Conservation (phyloP, 2,113 vertebrate species). For the Excalfactoria chinensis region DNA sequence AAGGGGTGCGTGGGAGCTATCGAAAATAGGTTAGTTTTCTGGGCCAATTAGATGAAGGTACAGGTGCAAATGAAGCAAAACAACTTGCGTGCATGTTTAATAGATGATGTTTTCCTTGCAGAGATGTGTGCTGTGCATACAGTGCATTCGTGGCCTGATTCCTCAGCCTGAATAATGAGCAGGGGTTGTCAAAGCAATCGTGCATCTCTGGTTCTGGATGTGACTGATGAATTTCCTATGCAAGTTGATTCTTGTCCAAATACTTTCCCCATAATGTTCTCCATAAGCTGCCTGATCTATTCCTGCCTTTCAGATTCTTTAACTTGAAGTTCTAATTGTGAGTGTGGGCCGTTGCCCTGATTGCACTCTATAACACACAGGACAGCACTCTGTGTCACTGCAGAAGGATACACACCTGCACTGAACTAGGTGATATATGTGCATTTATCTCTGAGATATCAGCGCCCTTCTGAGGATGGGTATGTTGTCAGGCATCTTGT, state of each 20-base stretch:
- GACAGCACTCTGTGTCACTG: neutral
- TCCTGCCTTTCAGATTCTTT: neutral
- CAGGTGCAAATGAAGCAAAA: neutral
- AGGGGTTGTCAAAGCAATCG: neutral
- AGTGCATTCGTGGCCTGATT: neutral
- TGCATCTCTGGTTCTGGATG: neutral
- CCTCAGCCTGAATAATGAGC: neutral
- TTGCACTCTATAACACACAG: too few species aligned
- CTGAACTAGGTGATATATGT: neutral
- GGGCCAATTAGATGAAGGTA: neutral
- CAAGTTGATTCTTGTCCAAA: conserved; percentile 44
- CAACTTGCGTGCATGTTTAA: neutral
- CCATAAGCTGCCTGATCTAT: neutral
- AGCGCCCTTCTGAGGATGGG: neutral
- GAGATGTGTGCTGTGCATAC: neutral
- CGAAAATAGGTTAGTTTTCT: neutral
- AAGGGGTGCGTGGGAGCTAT: neutral
- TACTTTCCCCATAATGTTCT: neutral
- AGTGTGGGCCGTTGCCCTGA: neutral
- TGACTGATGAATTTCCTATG: conserved; percentile 18
- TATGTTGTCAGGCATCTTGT: neutral
- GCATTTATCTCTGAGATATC: accelerated
- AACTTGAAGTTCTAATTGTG: neutral
- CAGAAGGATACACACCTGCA: neutral
- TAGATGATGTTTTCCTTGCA: neutral